These are phyloP conservation scores for Kuschelorhynchus macadamiae DNA, from an alignment of 2,888 invertebrate species.

Conservation along the genomic window DNA sequence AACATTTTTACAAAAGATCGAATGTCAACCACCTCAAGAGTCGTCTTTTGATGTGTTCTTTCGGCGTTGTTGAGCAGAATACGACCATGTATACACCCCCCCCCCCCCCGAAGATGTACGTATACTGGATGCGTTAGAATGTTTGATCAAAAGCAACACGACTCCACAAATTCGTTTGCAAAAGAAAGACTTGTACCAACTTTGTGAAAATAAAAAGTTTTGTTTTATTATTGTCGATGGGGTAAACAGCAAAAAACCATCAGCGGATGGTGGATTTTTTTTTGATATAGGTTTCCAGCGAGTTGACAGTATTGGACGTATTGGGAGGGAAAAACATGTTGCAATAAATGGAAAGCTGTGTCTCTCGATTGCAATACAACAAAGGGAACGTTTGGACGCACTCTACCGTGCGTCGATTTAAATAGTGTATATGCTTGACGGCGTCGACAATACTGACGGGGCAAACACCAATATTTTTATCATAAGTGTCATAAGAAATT, in stretches of 20 bases:
- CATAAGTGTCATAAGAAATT: neutral
- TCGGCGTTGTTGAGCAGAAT: conserved; percentile 7
- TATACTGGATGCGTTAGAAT: conserved; percentile 1
- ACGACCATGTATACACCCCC: neutral
- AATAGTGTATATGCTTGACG: conserved; percentile 5
- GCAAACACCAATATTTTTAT: neutral
- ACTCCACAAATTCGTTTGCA: conserved; percentile 2
- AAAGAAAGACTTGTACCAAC: conserved; percentile 4
- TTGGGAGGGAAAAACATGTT: conserved; percentile 1
- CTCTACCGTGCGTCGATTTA: neutral
- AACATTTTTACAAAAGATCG: conserved; percentile 5
- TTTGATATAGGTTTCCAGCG: no score
- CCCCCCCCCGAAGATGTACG: neutral
- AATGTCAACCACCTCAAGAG: neutral
- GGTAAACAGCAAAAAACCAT: neutral
- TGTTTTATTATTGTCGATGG: neutral
- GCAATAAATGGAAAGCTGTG: neutral
- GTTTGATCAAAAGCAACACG: neutral
- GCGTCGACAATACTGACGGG: neutral
- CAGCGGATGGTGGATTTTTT: no score
- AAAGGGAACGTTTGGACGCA: neutral
- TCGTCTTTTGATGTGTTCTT: conserved; percentile 7
- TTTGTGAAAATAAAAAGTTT: no score
- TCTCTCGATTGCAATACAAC: neutral
- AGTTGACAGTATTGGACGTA: no score